Evolutionary conservation across 2,797 vertebrate species (phyloP).

Genomic region (Falco berigora): DNA sequence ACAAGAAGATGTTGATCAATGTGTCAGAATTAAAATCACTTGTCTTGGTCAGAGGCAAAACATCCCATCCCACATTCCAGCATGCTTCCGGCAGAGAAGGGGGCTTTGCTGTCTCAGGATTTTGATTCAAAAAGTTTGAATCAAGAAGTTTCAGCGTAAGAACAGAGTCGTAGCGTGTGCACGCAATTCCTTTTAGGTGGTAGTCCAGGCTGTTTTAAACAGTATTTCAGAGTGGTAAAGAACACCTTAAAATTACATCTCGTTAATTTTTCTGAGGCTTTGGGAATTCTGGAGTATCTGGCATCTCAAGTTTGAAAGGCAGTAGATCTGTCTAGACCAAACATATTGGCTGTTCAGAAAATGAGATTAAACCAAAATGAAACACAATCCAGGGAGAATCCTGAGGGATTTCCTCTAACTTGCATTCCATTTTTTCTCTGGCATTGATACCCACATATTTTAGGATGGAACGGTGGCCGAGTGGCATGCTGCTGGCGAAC

Average conservation of each 20-base stretch:
- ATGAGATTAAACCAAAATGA: background rate
- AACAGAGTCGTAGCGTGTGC: background rate
- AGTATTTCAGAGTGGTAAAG: background rate
- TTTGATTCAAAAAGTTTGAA: background rate
- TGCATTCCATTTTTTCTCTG: background rate
- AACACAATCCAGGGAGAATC: background rate
- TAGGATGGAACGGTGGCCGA: background rate
- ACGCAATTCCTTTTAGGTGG: background rate
- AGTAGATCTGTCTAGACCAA: background rate
- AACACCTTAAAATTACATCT: background rate
- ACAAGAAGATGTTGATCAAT: background rate
- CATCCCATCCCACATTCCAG: background rate
- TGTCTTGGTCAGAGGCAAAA: slow-evolving; percentile 9
- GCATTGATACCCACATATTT: background rate
- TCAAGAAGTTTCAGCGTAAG: background rate
- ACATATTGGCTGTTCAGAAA: background rate
- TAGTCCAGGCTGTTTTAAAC: background rate
- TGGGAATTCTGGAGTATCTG: background rate
- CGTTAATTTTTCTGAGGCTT: background rate
- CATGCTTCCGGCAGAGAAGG: background rate
- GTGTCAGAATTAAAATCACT: slow-evolving; percentile 19
- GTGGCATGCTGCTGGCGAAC: background rate
- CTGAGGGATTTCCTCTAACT: background rate
- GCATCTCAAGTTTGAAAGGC: background rate
- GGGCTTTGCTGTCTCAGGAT: background rate